Conservation (phyloP, 2,797 vertebrate genomes). For the Micromesistius poutassou region DNA sequence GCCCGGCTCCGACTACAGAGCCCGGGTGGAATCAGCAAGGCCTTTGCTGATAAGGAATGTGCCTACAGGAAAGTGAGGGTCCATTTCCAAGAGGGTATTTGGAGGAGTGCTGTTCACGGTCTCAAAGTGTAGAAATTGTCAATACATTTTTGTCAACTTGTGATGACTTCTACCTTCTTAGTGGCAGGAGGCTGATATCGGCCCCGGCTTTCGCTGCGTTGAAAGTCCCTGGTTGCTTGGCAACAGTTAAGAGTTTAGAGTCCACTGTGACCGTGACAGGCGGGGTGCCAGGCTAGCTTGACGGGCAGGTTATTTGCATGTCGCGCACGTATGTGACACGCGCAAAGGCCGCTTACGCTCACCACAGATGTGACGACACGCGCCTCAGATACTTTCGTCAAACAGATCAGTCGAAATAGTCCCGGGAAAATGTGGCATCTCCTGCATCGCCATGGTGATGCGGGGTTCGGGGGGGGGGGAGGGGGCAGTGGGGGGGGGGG, state of each 20-base stretch:
- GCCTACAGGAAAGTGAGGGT: conserved; percentile 21
- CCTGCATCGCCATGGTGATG: neutral
- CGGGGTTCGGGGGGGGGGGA: too few species aligned
- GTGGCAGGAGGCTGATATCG: conserved; percentile 46
- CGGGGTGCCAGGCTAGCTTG: conserved; percentile 54
- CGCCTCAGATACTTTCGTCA: too few species aligned
- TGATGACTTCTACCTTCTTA: conserved; percentile 40
- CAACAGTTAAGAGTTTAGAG: conserved; percentile 65
- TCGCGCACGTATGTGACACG: neutral
- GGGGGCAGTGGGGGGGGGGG: conserved; percentile 8
- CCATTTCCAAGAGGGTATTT: conserved; percentile 26
- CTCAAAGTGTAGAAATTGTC: conserved; percentile 53
- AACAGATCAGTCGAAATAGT: neutral
- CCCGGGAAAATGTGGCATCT: neutral
- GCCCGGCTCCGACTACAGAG: conserved; percentile 7
- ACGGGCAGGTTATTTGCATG: conserved; percentile 28
- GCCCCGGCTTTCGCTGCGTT: conserved; percentile 48
- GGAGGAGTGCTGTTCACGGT: conserved; percentile 44
- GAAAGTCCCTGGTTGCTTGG: conserved; percentile 66
- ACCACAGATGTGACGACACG: conserved; percentile 33
- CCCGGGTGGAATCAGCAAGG: neutral
- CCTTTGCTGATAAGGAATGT: conserved; percentile 22
- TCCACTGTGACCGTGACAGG: conserved; percentile 60
- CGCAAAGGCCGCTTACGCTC: conserved; percentile 6
- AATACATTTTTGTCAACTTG: conserved; percentile 58